These are phyloP conservation scores for Psophia crepitans DNA, from an alignment of 2,113 vertebrate genomes.

Conservation along the genomic window DNA sequence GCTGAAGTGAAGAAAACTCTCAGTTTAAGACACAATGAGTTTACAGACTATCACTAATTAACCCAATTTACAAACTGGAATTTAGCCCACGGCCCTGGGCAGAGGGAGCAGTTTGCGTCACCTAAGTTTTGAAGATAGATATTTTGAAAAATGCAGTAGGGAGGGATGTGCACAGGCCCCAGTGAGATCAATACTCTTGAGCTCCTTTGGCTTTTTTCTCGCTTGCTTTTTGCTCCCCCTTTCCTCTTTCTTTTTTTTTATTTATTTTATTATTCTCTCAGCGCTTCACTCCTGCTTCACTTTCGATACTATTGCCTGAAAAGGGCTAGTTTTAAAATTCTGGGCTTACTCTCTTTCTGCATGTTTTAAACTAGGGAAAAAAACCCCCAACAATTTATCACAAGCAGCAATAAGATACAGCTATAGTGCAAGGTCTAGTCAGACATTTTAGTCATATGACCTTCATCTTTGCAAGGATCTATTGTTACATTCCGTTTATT, in stretches of 20 bases:
- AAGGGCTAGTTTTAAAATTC: background rate
- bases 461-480: slow-evolving; percentile 60
- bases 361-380: background rate
- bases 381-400: background rate
- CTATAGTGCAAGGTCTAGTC: background rate
- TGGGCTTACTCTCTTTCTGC: background rate
- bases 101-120: background rate
- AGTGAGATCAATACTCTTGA: background rate
- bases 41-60: slow-evolving; percentile 36
- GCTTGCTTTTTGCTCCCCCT: no score
- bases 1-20: background rate
- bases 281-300: background rate
- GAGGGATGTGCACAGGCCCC: background rate
- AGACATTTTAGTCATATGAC: slow-evolving; percentile 46
- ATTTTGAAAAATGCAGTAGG: background rate
- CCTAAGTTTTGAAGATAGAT: background rate
- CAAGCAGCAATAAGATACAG: background rate
- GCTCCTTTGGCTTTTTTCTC: background rate
- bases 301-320: background rate
- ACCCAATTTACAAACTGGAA: slow-evolving; percentile 24
- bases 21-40: background rate
- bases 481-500: slow-evolving; percentile 71
- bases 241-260: no score
- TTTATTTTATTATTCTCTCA: background rate
- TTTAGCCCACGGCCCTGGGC: background rate